These are phyloP conservation scores for Delia radicum DNA, from an alignment of 1,140 invertebrate species.

Conservation along the genomic window DNA sequence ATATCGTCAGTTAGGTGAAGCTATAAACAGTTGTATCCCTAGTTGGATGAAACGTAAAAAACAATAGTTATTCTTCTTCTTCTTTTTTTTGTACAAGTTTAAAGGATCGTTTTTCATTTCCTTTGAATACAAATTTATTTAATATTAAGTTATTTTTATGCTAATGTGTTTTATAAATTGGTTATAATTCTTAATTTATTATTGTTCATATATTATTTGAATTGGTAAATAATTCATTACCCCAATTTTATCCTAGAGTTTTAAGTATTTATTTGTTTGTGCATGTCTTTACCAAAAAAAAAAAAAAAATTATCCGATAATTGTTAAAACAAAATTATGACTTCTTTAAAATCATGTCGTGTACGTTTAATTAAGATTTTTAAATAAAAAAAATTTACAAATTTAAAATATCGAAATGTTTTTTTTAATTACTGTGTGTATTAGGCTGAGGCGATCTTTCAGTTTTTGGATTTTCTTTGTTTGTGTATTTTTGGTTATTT, in stretches of 20 bases:
- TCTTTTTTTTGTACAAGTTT: not conserved
- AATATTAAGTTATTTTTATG: not conserved
- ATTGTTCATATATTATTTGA: not conserved
- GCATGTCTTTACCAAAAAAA: not conserved
- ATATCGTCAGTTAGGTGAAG: slow-evolving; percentile 71
- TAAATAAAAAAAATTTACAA: not conserved
- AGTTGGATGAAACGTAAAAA: slow-evolving; percentile 49
- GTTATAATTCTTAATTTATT: not conserved
- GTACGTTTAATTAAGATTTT: not conserved
- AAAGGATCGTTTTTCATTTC: not conserved
- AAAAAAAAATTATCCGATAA: not conserved
- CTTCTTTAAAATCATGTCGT: slow-evolving; percentile 3
- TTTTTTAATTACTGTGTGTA: not conserved
- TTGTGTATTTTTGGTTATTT: no score
- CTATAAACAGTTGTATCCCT: slow-evolving; percentile 57
- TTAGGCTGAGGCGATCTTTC: no score
- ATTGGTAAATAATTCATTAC: not conserved
- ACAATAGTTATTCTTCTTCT: slow-evolving; percentile 18
- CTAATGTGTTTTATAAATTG: not conserved
- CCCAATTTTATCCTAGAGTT: not conserved
- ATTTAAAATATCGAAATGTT: not conserved
- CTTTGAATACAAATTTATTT: not conserved
- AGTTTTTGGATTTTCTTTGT: no score
- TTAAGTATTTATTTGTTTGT: not conserved
- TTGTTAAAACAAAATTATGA: not conserved